Base-by-base conservation (phyloP, 2,888 invertebrate species). In the Proisotoma minuta region DNA sequence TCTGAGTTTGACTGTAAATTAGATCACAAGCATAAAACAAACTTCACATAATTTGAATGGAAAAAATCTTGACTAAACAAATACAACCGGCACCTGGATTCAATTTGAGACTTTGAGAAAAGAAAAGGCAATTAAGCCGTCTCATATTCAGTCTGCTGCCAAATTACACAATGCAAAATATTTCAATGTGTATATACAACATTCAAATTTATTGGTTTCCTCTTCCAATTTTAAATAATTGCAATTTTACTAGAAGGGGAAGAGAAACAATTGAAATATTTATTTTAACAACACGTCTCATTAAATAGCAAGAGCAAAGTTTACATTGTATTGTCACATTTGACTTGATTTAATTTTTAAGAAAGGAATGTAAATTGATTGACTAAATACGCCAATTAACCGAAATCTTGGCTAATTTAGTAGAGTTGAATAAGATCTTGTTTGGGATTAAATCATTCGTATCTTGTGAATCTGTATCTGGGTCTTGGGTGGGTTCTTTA, bases 331-430 rank as follows among this genome's bases (percentile, higher is more conserved):
- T n/a, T n/a, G n/a, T n/a, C n/a, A n/a, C n/a, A 43, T 15, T 12
- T 2, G 5, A 34, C 12, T 54, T 54, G 53, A 54, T 54, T 54
- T 34, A 54, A 54, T 39, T 54, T 54, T 3, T 3, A 5, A 5
- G 4, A 18, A n/a, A 52, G 53, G 53, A 54, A 54, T 54, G 53
- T 34, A 54, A 54, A 54, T 54, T 29, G n/a, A n/a, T 23, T 34
- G 15, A 15, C 34, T 10, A 34, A 34, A 15, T 34, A 34, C 15
- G 34, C 8, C 34, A 34, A 8, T 8, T 34, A 34, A 10, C 34
- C 34, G 43, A 43, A 43, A 43, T 43, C 43, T 43, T 43, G 43
- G 43, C 43, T 43, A 43, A 43, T 43, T 43, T n/a, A 43, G 10
- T 43, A n/a, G n/a, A n/a, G n/a, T n/a, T n/a, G n/a, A n/a, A n/a